Base-by-base conservation (phyloP, 2,113 vertebrate genomes). In the Engraulis encrasicolus region DNA sequence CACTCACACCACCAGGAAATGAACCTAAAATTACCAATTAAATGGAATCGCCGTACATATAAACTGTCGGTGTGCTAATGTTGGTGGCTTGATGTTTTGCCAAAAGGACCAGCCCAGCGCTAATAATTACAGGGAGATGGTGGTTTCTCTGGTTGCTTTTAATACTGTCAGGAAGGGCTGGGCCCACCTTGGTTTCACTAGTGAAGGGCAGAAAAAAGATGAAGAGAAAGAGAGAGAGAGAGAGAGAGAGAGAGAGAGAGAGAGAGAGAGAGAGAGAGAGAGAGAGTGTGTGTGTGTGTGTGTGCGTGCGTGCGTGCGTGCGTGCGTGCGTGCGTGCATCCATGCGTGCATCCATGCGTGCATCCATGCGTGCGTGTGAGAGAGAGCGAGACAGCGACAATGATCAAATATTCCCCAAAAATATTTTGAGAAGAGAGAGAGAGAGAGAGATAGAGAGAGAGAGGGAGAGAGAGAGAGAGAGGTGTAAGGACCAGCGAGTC, bases 1-100 rank as follows among this genome's bases (percentile, higher is more conserved):
- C n/a, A 66, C 58, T 66, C 23, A 14, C 2, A 66, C n/a, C 58
- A 66, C 58, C 58, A 66, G 58, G 58, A 66, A 66, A 66, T 66
- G 58, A 66, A 66, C 58, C 58, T 66, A 66, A 66, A 66, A 66
- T 66, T 66, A 66, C 58, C 58, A 66, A 66, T 66, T 66, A 66
- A 66, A 66, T 66, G 12, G 58, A 31, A 31, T 27, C 58, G 31
- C 58, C n/a, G 58, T 66, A 66, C 58, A 66, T 15, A 66, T 66
- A 66, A 66, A 66, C 58, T 66, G 58, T 66, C 23, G 58, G 58
- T 66, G 58, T 15, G 58, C 58, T 66, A 66, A 66, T 66, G 58
- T 66, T 66, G 9, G 58, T 31, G 58, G 58, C 58, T 66, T 66
- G 58, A 66, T 66, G 58, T 66, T 27, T 31, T 66, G 58, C 58